Evolutionary conservation across 2,888 invertebrate species (phyloP), one percentile per base, ranked within the genome.

Genomic region (Dicyrtoma fusca): DNA sequence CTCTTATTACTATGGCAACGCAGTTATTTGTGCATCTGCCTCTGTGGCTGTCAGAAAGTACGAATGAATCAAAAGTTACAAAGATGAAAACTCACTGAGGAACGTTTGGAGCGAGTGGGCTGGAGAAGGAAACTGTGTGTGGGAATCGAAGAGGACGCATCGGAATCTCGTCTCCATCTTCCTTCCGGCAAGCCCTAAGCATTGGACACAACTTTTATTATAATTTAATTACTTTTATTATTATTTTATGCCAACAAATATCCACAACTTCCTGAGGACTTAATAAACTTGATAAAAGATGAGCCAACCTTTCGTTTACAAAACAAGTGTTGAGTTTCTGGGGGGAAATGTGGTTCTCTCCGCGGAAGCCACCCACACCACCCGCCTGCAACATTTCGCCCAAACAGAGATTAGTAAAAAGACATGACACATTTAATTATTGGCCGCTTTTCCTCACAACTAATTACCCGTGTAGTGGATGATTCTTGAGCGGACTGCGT

Each of bases 151-250:
- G 86, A 69, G 92, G 89, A 81, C 90, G 86, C 81, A 94, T 85
- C 63, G 93, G 94, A 83, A 94, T 93, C 68, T 81, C 82, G 73
- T 84, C 84, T 81, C 89, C 91, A 82, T 92, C 92, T 79, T 82
- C 82, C 73, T 82, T 79, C 45, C 82, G 82, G 55, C 51, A 25
- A 1, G 26, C 65, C 47, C 65, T 64, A n/a, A n/a, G 34, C 11
- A n/a, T 19, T 26, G 26, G 5, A 34, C 13, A 44, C 21, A 19
- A 44, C 17, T 45, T 55, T 19, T 13, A 19, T 55, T 55, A 11
- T 23, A 17, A 55, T 19, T 55, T 17, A 21, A 55, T 55, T 55
- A 55, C 13, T 55, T 14, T 8, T 45, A 45, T 45, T 45, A 45
- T 45, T 11, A 13, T 45, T 11, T 45, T 45, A 11, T 45, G 45